Base-by-base conservation (phyloP, 2,888 invertebrate genomes). In the Dione juno region DNA sequence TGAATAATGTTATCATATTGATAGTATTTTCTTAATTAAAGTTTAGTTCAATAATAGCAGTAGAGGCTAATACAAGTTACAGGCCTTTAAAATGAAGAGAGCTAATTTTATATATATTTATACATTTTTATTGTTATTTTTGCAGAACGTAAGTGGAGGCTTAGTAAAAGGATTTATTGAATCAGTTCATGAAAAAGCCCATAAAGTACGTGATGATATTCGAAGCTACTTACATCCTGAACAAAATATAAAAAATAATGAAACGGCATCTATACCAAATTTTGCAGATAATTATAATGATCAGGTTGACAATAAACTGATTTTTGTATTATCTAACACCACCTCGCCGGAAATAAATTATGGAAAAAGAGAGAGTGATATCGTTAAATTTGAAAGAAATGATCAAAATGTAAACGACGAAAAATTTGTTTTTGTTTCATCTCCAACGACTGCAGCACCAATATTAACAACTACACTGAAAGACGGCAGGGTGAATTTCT, bases 401-500 rank as follows among this genome's bases (percentile, higher is more conserved):
- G 45, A 61, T 45, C 43, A 45, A 28, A 28, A 16, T 61, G 28
- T 28, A 45, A 45, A 11, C 41, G 63, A 66, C n/a, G 43, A 43
- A 40, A 41, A 52, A 16, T 67, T 76, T 41, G 71, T 72, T 41
- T 71, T 74, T 53, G 11, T 66, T 9, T 67, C 69, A 71, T 70
- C 28, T 75, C 74, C 63, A 13, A 48, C 54, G 0, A 59, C 72
- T 67, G 65, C 65, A 3, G 63, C 54, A 21, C 73, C 45, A 11
- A 70, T 59, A 19, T 69, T 63, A 21, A 77, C 72, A 5, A 80
- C 78, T 7, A 78, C 76, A 3, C 75, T 64, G n/a, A 82, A 84
- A 74, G 84, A 85, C 10, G 88, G 86, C 14, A 82, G 82, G 74
- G 88, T 87, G 78, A 88, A 84, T 71, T 88, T 92, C 67, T 19